phyloP scores from a whole-genome alignment of 2,797 vertebrate genomes.

The Cossypha polioptera region DNA sequence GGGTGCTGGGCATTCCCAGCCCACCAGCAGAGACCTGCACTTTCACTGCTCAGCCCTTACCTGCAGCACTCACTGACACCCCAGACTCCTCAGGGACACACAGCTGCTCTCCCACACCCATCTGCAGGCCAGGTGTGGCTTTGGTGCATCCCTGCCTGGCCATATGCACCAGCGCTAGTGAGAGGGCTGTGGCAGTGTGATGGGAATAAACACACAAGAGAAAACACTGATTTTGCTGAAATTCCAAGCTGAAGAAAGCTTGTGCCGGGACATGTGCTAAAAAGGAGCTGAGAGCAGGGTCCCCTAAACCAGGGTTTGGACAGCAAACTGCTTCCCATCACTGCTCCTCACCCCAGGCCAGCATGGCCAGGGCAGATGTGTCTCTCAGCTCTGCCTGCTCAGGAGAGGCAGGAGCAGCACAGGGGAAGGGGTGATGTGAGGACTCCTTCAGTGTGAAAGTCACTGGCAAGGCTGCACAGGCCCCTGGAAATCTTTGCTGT shows the following conservation, averaged over 20 bases:
- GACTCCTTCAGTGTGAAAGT: background rate
- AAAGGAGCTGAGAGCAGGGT: background rate
- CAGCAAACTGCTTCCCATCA: background rate
- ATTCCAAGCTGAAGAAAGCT: background rate
- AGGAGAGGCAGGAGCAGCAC: background rate
- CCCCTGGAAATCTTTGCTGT: background rate
- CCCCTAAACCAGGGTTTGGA: background rate
- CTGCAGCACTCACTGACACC: background rate
- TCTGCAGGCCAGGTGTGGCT: background rate
- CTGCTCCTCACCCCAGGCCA: background rate
- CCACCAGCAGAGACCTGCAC: background rate
- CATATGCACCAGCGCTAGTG: background rate
- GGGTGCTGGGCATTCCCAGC: background rate
- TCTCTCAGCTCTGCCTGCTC: background rate
- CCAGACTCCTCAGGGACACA: background rate
- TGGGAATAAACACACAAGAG: rapidly evolving
- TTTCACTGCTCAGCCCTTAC: background rate
- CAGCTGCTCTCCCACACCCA: background rate
- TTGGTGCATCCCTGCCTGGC: background rate
- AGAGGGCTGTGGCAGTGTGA: background rate
- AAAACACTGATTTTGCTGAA: background rate
- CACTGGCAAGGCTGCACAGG: background rate
- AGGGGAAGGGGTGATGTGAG: background rate
- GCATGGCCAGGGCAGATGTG: rapidly evolving
- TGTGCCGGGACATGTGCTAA: rapidly evolving